Base-by-base conservation (phyloP, 1,140 invertebrate species). In the Lerema accius region DNA sequence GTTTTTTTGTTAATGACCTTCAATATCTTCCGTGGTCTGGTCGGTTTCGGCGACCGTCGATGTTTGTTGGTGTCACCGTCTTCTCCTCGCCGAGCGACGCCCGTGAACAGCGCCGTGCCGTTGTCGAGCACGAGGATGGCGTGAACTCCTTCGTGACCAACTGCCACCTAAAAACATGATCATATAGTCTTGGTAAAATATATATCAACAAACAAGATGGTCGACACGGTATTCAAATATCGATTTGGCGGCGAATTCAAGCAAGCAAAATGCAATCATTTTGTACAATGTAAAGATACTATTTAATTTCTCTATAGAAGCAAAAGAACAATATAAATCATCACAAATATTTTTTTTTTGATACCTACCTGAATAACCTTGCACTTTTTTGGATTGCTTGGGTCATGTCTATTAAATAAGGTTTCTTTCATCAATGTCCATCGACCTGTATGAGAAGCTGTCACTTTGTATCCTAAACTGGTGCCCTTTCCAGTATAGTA, bases 71-170 rank as follows among this genome's bases (percentile, higher is more conserved):
- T 85, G 82, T 99, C 98, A 0, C 97, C 98, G 91, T 99, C 98
- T 90, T 99, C 98, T 39, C 98, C 98, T 6, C 98, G 92, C n/a
- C 96, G 93, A 0, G 98, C 95, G 10, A 96, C 96, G 0, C 98
- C 98, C 46, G 94, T 94, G 91, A 97, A 97, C 66, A 95, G 95
- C 0, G 97, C 96, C 4, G 94, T 94, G 0, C 98, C 98, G 86
- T 98, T 97, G 66, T 98, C 97, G 42, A 96, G 93, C 3, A 99
- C 92, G 3, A 99, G 84, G 45, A 99, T 91, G 0, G 95, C 96
- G 91, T 99, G 98, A 26, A 96, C 94, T 6, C 97, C 97, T 79
- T 99, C 98, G 82, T 99, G 98, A 0, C 98, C 98, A 11, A 97
- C 94, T 0, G 96, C 94, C 67, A 97, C 93, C 86, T 98, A n/a